Base-by-base conservation (phyloP, 2,113 vertebrate genomes). In the Empidonax traillii region DNA sequence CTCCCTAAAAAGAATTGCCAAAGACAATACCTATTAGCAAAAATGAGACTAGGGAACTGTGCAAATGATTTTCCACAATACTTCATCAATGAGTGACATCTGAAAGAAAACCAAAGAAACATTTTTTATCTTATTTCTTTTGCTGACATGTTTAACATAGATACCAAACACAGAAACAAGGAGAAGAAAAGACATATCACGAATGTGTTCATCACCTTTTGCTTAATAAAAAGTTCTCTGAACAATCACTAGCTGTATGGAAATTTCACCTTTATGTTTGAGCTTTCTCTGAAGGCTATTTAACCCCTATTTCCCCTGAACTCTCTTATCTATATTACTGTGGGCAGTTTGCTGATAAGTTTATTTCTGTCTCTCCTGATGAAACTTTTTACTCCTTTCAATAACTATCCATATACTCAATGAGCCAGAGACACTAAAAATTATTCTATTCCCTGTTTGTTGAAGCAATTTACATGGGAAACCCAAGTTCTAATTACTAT, bases 401-500 rank as follows among this genome's bases (percentile, higher is more conserved):
- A 85, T 90, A 94, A 94, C 89, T 91, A 93, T 87, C 95, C 52
- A 87, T 63, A 73, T 25, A 85, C 31, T 87, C 77, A 89, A 39
- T 85, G 46, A 97, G 25, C 37, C 46, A 81, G 43, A 80, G 67
- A 94, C 24, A 58, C 47, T 68, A 82, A 87, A 89, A 91, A 68
- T 20, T 1, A 59, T 67, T 78, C 25, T 85, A 78, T 89, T 85
- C 66, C 39, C 52, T 75, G 14, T 84, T 79, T 81, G 47, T 87
- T 93, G 39, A 87, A 89, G 52, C 39, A 92, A 73, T 78, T 91
- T 94, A 75, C 39, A n/a, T 20, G 30, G 69, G 61, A 84, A 85
- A 82, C 5, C 7, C 39, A 91, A 78, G 16, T 67, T 85, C 56
- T 87, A 94, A 94, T 93, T 91, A 67, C 37, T 72, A 9, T 14